phyloP scores from a whole-genome alignment of 2,113 vertebrate species.

The Dipodomys ordii region DNA sequence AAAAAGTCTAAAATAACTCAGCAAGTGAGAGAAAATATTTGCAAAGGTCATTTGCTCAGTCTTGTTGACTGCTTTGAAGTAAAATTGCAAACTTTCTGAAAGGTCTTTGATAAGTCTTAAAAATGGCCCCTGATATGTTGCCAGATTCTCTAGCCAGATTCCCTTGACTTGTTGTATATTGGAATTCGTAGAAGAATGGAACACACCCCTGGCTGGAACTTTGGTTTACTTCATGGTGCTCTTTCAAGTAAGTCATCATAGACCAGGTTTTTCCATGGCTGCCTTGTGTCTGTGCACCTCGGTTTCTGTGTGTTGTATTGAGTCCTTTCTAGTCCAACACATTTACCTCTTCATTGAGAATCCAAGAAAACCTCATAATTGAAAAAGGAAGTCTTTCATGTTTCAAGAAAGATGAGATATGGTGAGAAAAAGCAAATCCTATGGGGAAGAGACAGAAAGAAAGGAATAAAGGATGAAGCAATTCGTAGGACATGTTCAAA shows the following conservation, averaged over 20 bases:
- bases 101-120: background rate
- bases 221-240: background rate
- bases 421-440: background rate
- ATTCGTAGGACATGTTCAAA: background rate
- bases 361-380: background rate
- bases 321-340: background rate
- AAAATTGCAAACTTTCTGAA: background rate
- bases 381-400: background rate
- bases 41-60: background rate
- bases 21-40: background rate
- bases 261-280: background rate
- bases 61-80: background rate
- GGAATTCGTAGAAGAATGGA: background rate
- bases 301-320: background rate
- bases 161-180: background rate
- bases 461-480: background rate
- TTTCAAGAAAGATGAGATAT: background rate
- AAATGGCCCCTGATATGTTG: background rate
- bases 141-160: background rate
- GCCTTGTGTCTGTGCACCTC: background rate
- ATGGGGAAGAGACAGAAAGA: background rate
- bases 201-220: fast-evolving
- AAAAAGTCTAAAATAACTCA: background rate
- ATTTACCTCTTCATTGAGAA: background rate
- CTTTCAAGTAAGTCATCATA: background rate